Evolutionary conservation across 2,113 vertebrate genomes (phyloP).

Genomic region (Scophthalmus maximus): DNA sequence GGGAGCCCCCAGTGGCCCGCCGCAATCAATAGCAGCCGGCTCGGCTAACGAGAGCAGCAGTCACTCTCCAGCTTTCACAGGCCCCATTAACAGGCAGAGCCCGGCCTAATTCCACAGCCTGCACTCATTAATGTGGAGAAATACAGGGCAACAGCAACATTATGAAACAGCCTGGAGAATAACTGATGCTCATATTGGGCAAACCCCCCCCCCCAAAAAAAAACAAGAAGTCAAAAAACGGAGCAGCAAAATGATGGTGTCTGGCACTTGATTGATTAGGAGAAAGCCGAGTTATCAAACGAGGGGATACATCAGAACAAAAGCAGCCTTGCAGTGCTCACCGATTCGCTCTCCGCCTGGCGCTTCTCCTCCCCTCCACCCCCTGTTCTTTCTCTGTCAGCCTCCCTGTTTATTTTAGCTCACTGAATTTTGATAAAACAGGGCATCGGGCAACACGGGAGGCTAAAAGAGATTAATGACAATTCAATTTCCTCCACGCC

Average conservation of each 20-base stretch:
- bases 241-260: constrained; percentile 28
- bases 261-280: constrained; percentile 51
- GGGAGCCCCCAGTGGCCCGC: constrained; percentile 71
- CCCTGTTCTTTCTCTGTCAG: neutral
- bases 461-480: constrained; percentile 74
- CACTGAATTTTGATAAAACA: constrained; percentile 64
- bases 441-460: constrained; percentile 32
- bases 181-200: constrained; percentile 10
- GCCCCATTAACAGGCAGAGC: constrained; percentile 63
- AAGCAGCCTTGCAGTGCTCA: neutral
- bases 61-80: constrained; percentile 72
- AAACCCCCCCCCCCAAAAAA: no score
- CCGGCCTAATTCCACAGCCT: constrained; percentile 74
- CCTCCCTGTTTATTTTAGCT: constrained; percentile 70
- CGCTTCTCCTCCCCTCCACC: constrained; percentile 10
- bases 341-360: neutral
- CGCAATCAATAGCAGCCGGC: constrained; percentile 78
- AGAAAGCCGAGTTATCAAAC: constrained; percentile 58
- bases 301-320: constrained; percentile 61
- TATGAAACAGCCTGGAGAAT: constrained; percentile 46
- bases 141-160: constrained; percentile 56
- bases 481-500: constrained; percentile 69
- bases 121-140: constrained; percentile 79
- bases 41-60: constrained; percentile 79
- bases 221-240: neutral